Evolutionary conservation across 2,797 vertebrate genomes (phyloP), one percentile per base, ranked within the genome.

Genomic region (Anabas testudineus): DNA sequence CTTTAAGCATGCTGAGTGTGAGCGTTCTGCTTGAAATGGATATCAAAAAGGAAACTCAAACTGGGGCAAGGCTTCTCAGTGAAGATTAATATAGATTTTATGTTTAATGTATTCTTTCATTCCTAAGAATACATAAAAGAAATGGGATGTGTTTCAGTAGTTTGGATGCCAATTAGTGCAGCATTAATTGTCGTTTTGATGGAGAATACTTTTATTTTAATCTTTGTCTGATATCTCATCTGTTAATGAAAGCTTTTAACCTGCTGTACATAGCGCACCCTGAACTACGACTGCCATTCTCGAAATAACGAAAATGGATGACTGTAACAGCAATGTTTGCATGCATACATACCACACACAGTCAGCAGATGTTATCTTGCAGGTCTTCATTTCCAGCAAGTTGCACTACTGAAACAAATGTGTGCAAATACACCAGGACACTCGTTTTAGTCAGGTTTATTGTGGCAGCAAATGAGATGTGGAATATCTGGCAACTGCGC

Each of bases 1-100:
- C 81, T 87, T 89, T 84, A 91, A 86, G 90, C 83, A 90, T 81
- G 82, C 81, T 81, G 84, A 88, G 84, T 84, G 80, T 87, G 82
- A 88, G 84, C 73, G 88, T 88, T 88, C 89, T 87, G 85, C 78
- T 78, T 60, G 87, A 90, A 87, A 83, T 78, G 78, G 71, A 85
- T 86, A 90, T 90, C 52, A 82, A 84, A 89, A 89, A 85, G 80
- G 70, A 84, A 88, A 80, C 87, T 18, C 41, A 91, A 87, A 90
- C 80, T 86, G 78, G 83, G 88, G 75, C 85, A 86, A 61, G 9
- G 48, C 71, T 76, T 54, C n/a, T 47, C 26, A 22, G 8, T 22
- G 15, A 49, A 54, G 37, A 62, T 24, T 7, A 28, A 69, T 36
- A 39, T 1, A 42, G 19, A 19, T 51, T 46, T 49, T 15, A 26